Evolutionary conservation across 2,888 invertebrate species (phyloP).

Genomic region (Augochlorella aurata): DNA sequence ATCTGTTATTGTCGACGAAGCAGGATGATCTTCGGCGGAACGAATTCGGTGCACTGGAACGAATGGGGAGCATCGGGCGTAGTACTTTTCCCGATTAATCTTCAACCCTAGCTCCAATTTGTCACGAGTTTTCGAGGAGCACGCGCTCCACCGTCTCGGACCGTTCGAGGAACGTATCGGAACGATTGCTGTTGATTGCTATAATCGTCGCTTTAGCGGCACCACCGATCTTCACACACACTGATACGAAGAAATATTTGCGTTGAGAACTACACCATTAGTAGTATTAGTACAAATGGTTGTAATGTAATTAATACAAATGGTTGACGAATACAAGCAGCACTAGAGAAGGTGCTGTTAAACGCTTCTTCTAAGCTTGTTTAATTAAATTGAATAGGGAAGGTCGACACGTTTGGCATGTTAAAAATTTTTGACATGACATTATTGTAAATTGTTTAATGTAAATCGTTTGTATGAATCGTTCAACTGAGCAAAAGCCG

Average conservation of each 20-base stretch:
- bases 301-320: too few species aligned
- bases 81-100: conserved; percentile 45
- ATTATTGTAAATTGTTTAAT: too few species aligned
- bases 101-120: conserved; percentile 50
- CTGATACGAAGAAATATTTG: not conserved
- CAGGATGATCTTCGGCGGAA: conserved; percentile 27
- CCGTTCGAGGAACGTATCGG: conserved; percentile 7
- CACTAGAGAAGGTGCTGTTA: too few species aligned
- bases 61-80: conserved; percentile 24
- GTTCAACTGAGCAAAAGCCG: too few species aligned
- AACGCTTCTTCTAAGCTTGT: too few species aligned
- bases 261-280: not conserved
- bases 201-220: not conserved
- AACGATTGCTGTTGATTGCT: conserved; percentile 13
- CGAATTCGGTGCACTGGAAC: conserved; percentile 26
- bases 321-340: too few species aligned
- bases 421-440: too few species aligned
- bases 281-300: too few species aligned
- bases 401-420: too few species aligned
- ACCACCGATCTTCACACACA: not conserved
- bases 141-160: conserved; percentile 5
- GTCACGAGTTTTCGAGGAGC: conserved; percentile 41
- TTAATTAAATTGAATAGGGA: too few species aligned
- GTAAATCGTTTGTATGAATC: too few species aligned
- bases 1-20: conserved; percentile 11